Conservation (phyloP, 2,113 vertebrate genomes). For the Laterallus jamaicensis region DNA sequence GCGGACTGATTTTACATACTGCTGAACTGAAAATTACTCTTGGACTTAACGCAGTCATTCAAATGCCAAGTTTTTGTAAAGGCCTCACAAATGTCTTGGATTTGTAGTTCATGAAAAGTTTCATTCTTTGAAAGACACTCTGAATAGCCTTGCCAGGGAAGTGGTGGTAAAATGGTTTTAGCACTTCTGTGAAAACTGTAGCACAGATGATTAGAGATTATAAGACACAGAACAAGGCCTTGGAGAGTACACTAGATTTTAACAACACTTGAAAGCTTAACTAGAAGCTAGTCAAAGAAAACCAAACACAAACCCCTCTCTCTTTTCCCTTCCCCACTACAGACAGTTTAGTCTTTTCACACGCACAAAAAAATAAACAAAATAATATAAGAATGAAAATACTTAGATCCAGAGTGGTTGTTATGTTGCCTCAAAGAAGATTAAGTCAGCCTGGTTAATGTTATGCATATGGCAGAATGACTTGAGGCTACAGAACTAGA, state of each 20-base stretch:
- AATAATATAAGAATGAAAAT: conserved; percentile 9
- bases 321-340: neutral
- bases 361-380: neutral
- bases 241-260: conserved; percentile 29
- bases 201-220: conserved; percentile 36
- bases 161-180: conserved; percentile 54
- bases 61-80: conserved; percentile 60
- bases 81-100: conserved; percentile 34
- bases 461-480: neutral
- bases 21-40: conserved; percentile 50
- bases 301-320: neutral
- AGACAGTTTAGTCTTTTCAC: neutral
- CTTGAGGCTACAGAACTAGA: neutral
- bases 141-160: conserved; percentile 43
- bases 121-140: conserved; percentile 37
- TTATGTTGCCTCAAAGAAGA: neutral
- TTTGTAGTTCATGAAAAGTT: conserved; percentile 56
- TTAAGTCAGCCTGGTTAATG: neutral
- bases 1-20: conserved; percentile 55
- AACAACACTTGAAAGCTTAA: conserved; percentile 16
- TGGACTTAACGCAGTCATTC: conserved; percentile 36
- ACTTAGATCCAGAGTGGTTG: neutral
- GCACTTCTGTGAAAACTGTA: conserved; percentile 44
- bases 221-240: conserved; percentile 27
- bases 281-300: conserved; percentile 3